Evolutionary conservation across 2,113 vertebrate genomes (phyloP).

Genomic region (Tachysurus vachellii): DNA sequence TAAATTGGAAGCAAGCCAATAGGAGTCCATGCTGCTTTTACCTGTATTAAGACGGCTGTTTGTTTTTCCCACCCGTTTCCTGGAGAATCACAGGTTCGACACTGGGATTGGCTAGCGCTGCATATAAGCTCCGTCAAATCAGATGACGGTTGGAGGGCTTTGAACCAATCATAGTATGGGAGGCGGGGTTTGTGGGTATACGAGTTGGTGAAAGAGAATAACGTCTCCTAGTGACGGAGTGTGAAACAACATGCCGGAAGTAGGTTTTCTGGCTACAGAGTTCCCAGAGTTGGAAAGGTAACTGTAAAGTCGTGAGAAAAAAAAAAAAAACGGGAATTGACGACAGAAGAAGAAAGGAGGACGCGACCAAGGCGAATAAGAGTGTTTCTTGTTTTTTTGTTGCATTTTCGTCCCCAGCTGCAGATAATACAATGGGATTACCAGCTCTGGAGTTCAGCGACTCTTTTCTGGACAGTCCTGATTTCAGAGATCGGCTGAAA

Average conservation of each 20-base stretch:
- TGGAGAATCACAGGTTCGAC: neutral
- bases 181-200: conserved; percentile 2
- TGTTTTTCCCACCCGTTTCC: neutral
- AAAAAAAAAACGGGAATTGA: conserved; percentile 9
- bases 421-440: conserved; percentile 79
- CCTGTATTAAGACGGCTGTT: neutral
- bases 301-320: conserved; percentile 8
- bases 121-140: neutral
- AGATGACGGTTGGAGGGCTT: neutral
- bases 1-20: conserved; percentile 27
- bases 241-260: conserved; percentile 56
- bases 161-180: neutral
- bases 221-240: conserved; percentile 35
- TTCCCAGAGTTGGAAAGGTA: conserved; percentile 44
- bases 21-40: conserved; percentile 37
- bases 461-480: conserved; percentile 94
- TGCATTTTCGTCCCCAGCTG: conserved; percentile 1
- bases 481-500: conserved; percentile 93
- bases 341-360: neutral
- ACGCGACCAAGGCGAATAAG: neutral
- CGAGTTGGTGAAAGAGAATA: conserved; percentile 27
- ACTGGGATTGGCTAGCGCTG: neutral
- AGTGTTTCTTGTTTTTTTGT: neutral
- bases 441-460: conserved; percentile 97
- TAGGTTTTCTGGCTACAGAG: conserved; percentile 38